Evolutionary conservation across 2,888 invertebrate species (phyloP), one percentile per base, ranked within the genome.

Genomic region (Polydrusus tereticollis): DNA sequence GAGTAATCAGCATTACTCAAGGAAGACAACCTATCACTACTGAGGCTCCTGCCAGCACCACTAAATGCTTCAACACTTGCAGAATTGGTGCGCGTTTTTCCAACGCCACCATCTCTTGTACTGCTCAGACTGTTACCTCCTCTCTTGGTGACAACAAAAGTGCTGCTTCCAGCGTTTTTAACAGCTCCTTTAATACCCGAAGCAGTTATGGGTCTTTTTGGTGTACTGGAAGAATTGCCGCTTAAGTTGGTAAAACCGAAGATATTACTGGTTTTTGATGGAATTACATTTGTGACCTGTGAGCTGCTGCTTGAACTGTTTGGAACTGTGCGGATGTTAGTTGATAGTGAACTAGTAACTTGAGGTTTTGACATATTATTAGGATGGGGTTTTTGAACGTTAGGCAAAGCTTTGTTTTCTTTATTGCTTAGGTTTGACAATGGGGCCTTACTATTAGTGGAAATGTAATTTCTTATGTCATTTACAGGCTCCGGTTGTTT

Each of bases 121-220:
- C 21, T n/a, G 20, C 67, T 60, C 70, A 60, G 55, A 41, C 47
- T 71, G 3, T 57, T 74, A 6, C 38, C 74, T 23, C 66, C 60
- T 72, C 75, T 78, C 50, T 77, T 75, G 23, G 75, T 78, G n/a
- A 78, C 76, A 7, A 80, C 77, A 6, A 80, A 76, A 21, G 82
- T 77, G 57, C 78, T 80, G 45, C 78, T 79, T 55, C 78, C 76
- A 43, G 75, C 71, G 66, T 79, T 85, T 33, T 86, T 82, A 78
- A 83, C 86, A 76, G 86, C 86, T 23, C 76, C 76, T 65, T 71
- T 77, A 23, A 74, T 60, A 36, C 66, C 69, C 2, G 59, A 14
- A 5, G 2, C 33, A 10, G 38, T 14, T 38, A 41, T 29, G 8
- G 67, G 41, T 57, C 36, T 66, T 33, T 58, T 69, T 14, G 58